phyloP scores from a whole-genome alignment of 2,888 invertebrate species.

The Molorchus minor region DNA sequence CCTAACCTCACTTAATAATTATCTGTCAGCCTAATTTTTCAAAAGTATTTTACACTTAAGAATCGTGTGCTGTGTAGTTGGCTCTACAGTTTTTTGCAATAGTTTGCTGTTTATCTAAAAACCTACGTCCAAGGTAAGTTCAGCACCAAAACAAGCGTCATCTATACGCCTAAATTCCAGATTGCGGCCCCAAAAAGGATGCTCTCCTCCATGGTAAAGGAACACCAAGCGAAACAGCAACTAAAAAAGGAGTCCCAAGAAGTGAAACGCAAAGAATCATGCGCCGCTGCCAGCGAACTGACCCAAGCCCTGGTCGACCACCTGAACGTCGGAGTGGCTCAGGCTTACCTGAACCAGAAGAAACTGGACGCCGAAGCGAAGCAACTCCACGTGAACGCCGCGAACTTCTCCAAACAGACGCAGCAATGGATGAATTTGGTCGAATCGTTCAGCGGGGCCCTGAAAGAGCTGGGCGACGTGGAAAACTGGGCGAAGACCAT shows the following conservation, averaged over 20 bases:
- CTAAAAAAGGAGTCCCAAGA: constrained; percentile 87
- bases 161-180: no score
- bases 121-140: no score
- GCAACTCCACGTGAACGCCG: constrained; percentile 90
- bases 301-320: constrained; percentile 96
- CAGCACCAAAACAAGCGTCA: no score
- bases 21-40: no score
- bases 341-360: constrained; percentile 98
- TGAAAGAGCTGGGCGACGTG: constrained; percentile 98
- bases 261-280: constrained; percentile 91
- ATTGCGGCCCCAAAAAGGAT: no score
- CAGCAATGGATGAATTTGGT: constrained; percentile 95
- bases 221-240: constrained; percentile 84
- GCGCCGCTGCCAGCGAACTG: constrained; percentile 89
- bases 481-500: constrained; percentile 99
- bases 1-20: no score
- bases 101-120: no score
- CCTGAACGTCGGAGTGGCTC: constrained; percentile 96
- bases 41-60: no score
- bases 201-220: constrained; percentile 87
- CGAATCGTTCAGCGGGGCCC: constrained; percentile 84
- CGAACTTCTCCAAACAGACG: constrained; percentile 95
- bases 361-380: constrained; percentile 97
- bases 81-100: no score
- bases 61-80: no score